phyloP scores from a whole-genome alignment of 2,888 invertebrate genomes.

The Euplagia quadripunctaria region DNA sequence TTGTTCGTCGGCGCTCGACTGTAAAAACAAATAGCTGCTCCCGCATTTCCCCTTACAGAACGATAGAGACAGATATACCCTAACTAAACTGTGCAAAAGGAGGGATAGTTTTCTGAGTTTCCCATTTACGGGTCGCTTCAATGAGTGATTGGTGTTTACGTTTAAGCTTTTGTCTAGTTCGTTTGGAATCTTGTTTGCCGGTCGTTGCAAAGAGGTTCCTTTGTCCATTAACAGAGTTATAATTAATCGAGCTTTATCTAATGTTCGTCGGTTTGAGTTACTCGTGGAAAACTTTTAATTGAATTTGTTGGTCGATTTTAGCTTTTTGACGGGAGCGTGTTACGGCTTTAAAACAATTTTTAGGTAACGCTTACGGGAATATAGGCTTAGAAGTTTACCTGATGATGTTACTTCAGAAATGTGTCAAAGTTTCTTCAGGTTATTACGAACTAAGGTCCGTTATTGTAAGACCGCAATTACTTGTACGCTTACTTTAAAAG shows the following conservation, averaged over 20 bases:
- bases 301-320: slow-evolving; percentile 81
- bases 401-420: slow-evolving; percentile 40
- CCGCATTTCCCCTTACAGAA: slow-evolving; percentile 76
- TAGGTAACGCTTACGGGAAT: slow-evolving; percentile 64
- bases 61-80: slow-evolving; percentile 78
- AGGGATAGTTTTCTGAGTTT: slow-evolving; percentile 73
- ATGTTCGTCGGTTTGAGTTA: slow-evolving; percentile 77
- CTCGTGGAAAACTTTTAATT: slow-evolving; percentile 82
- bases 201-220: slow-evolving; percentile 76
- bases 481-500: not conserved
- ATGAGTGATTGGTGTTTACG: slow-evolving; percentile 81
- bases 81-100: slow-evolving; percentile 68
- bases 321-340: slow-evolving; percentile 75
- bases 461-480: not conserved
- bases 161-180: slow-evolving; percentile 80
- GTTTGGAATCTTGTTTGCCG: slow-evolving; percentile 77
- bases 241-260: slow-evolving; percentile 83
- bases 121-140: slow-evolving; percentile 70
- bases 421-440: slow-evolving; percentile 41
- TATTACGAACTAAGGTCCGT: slow-evolving; percentile 23
- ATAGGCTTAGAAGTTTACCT: slow-evolving; percentile 65
- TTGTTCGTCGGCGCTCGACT: slow-evolving; percentile 85
- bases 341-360: slow-evolving; percentile 73
- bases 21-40: slow-evolving; percentile 85
- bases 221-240: slow-evolving; percentile 80